Evolutionary conservation across 2,888 invertebrate species (phyloP).

Genomic region (Julus scandinavius): DNA sequence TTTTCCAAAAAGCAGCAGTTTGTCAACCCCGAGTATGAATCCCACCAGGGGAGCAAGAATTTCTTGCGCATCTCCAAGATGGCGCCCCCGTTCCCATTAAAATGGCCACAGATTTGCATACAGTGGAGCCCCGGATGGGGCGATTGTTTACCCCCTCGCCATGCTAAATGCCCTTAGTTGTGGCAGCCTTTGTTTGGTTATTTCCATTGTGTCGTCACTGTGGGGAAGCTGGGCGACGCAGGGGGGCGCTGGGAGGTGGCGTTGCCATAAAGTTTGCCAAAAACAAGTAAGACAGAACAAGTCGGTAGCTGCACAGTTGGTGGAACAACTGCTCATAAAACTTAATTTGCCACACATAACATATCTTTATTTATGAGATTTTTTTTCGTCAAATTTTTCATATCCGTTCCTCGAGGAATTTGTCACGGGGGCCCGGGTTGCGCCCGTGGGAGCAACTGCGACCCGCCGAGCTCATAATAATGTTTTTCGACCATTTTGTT

Average conservation of each 20-base stretch:
- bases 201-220: conserved; percentile 7
- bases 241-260: conserved; percentile 33
- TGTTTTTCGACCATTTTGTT: conserved; percentile 18
- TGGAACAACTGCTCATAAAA: conserved; percentile 35
- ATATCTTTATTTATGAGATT: conserved; percentile 39
- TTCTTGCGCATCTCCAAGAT: conserved; percentile 15
- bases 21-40: conserved; percentile 21
- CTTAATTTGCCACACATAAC: conserved; percentile 46
- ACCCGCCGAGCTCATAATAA: conserved; percentile 24
- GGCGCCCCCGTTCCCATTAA: conserved; percentile 44
- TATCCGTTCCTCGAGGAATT: conserved; percentile 44
- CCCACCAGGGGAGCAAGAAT: conserved; percentile 22
- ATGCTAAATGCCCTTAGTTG: conserved; percentile 43
- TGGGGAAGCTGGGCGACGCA: conserved; percentile 13
- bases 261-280: conserved; percentile 35
- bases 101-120: conserved; percentile 1
- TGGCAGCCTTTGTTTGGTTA: conserved; percentile 44
- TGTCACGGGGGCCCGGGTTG: conserved; percentile 43
- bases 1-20: conserved; percentile 5
- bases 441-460: conserved; percentile 25
- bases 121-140: conserved; percentile 39
- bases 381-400: conserved; percentile 39
- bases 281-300: conserved; percentile 44
- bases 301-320: conserved; percentile 41
- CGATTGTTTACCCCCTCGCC: conserved; percentile 33